Base-by-base conservation (phyloP, 1,140 invertebrate species). In the Panulirus ornatus region DNA sequence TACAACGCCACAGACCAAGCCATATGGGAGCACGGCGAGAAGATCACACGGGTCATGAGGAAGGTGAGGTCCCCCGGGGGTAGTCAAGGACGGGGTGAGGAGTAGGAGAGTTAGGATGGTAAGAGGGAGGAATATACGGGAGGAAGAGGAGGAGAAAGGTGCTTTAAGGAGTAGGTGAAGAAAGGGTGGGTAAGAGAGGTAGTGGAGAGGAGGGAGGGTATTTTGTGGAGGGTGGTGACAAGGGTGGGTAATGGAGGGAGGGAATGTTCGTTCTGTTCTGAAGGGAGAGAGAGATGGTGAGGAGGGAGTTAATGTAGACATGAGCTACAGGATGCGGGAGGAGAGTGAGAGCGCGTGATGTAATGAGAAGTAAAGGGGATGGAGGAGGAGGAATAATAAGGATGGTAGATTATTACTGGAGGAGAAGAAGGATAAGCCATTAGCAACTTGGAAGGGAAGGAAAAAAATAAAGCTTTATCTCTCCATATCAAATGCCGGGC, bases 21-120 rank as follows among this genome's bases (percentile, higher is more conserved):
- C 82, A 66, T 34, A 22, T 84, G 82, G 82, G 82, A 84, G 27
- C 54, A 84, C 38, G 82, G 82, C 19, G 82, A 84, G 82, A 84
- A 63, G 63, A 84, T 84, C 38, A 84, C 82, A 6, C 34, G 82
- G 8, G 30, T 70, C 19, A 42, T 84, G 82, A 84, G 82, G 40
- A 84, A 84, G 82, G 82, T 84, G n/a, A 47, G 82, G 44, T 11
- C 8, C 8, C 44, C 44, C 8, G 44, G 44, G 16, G 1, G 16
- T 11, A 47, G 16, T 11, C 8, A 47, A 47, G 44, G 44, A 47
- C 8, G 8, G 1, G 14, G 44, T 6, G 44, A 47, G 44, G 14
- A 14, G 14, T 5, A 47, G 44, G 44, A 6, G 14, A 47, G 44
- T 11, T 47, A 14, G 44, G 14, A 5, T 5, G 44, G 14, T 47